These are phyloP conservation scores for Rosalia funebris DNA, from an alignment of 2,888 invertebrate genomes.

Conservation along the genomic window DNA sequence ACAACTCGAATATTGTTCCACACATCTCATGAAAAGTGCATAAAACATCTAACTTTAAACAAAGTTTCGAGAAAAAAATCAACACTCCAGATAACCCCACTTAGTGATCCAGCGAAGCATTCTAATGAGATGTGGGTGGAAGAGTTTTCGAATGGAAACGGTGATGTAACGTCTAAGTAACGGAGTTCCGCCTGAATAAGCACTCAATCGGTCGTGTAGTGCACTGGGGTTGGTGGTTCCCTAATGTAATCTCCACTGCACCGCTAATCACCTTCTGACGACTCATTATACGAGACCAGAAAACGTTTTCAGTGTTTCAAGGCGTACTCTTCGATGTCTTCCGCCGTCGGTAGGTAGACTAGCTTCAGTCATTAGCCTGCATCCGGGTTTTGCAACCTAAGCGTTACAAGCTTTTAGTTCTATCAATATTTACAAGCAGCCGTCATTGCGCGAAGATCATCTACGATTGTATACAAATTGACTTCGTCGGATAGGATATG, in stretches of 20 bases:
- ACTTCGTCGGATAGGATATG: not conserved
- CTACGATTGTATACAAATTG: conserved; percentile 14
- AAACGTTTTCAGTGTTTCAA: conserved; percentile 58
- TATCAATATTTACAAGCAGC: conserved; percentile 39
- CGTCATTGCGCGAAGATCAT: conserved; percentile 13
- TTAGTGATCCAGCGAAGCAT: conserved; percentile 23
- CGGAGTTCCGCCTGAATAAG: conserved; percentile 27
- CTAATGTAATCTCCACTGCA: conserved; percentile 52
- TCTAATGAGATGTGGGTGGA: conserved; percentile 27
- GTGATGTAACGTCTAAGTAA: conserved; percentile 27
- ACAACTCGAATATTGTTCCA: too few species aligned
- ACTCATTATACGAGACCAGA: conserved; percentile 58
- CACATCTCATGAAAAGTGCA: too few species aligned
- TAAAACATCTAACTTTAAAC: too few species aligned
- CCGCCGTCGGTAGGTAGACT: conserved; percentile 42
- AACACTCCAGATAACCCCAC: conserved; percentile 24
- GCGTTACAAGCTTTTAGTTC: conserved; percentile 41
- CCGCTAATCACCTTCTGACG: conserved; percentile 32
- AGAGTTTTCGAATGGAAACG: conserved; percentile 23
- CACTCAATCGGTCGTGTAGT: conserved; percentile 32
- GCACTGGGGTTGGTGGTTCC: conserved; percentile 43
- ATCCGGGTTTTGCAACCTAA: conserved; percentile 46
- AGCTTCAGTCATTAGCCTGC: conserved; percentile 50
- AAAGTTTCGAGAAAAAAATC: conserved; percentile 11
- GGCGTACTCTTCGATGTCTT: conserved; percentile 42